These are phyloP conservation scores for Lypha dubia DNA, from an alignment of 2,888 invertebrate species.

Conservation along the genomic window DNA sequence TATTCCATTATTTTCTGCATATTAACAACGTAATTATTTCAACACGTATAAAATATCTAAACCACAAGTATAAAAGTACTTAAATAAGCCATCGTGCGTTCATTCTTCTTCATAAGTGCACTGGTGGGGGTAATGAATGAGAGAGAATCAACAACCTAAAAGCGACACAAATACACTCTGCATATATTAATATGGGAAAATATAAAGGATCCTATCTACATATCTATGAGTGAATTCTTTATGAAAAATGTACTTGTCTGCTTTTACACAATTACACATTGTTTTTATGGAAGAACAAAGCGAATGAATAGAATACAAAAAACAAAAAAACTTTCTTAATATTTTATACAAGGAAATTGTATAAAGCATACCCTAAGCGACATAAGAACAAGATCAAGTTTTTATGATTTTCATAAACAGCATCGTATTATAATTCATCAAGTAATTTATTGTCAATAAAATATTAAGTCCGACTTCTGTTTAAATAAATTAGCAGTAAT, in stretches of 20 bases:
- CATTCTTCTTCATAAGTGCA: constrained; percentile 20
- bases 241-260: constrained; percentile 64
- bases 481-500: too few species aligned
- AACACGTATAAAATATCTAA: constrained; percentile 44
- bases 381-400: not conserved
- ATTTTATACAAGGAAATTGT: constrained; percentile 39
- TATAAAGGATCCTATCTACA: constrained; percentile 13
- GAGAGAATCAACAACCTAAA: constrained; percentile 64
- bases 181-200: constrained; percentile 5
- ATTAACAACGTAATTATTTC: constrained; percentile 61
- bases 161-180: constrained; percentile 19
- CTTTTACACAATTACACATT: constrained; percentile 57
- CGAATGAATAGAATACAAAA: not conserved
- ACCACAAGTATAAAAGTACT: constrained; percentile 14
- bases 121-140: constrained; percentile 67
- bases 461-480: too few species aligned
- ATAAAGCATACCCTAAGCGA: not conserved
- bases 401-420: not conserved
- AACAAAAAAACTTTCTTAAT: constrained; percentile 9
- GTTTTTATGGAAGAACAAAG: constrained; percentile 49
- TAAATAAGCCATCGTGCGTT: not conserved
- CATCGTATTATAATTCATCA: too few species aligned
- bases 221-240: constrained; percentile 65
- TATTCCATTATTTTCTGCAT: constrained; percentile 47
- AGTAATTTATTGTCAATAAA: too few species aligned